Evolutionary conservation across 1,140 invertebrate species (phyloP), one percentile per base, ranked within the genome.

Genomic region (Orussus abietinus): DNA sequence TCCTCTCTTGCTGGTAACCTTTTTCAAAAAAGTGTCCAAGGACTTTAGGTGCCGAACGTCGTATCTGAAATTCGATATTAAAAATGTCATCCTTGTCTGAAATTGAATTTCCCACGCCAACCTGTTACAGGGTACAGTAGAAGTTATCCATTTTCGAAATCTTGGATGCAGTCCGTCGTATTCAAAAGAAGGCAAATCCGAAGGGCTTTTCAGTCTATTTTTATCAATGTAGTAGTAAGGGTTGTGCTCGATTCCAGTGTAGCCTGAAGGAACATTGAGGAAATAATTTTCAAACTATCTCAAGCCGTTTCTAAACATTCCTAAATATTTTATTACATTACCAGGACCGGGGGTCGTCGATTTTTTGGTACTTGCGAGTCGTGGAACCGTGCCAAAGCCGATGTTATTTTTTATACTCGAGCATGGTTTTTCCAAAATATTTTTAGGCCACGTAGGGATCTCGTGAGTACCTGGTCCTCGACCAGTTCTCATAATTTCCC

Each of bases 281-380:
- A n/a, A 11, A 6, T 32, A 3, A 15, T 20, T 32, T n/a, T 7
- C 10, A 33, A 15, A 32, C 12, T 26, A 19, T 34, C 13, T 1
- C 15, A 22, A 25, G 4, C 10, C 6, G 6, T n/a, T 25, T 41
- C 3, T 10, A 22, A 30, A 17, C 17, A 14, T 3, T 5, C n/a
- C n/a, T n/a, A 3, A 38, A 7, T 33, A 12, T 17, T 29, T 42
- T 38, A 37, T 37, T 35, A n/a, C n/a, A n/a, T n/a, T 11, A 49
- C 55, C 55, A 45, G 55, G 55, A 7, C 55, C 55, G 11, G 55
- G 55, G 1, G 29, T 57, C 1, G n/a, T 22, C 4, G 30, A 48
- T 7, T 34, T 48, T 6, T 17, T 20, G 5, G 10, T 15, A 11
- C 32, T 28, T 19, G 28, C 3, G 6, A 53, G 53, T 5, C 30